phyloP scores from a whole-genome alignment of 2,113 vertebrate species.

The Numida meleagris region DNA sequence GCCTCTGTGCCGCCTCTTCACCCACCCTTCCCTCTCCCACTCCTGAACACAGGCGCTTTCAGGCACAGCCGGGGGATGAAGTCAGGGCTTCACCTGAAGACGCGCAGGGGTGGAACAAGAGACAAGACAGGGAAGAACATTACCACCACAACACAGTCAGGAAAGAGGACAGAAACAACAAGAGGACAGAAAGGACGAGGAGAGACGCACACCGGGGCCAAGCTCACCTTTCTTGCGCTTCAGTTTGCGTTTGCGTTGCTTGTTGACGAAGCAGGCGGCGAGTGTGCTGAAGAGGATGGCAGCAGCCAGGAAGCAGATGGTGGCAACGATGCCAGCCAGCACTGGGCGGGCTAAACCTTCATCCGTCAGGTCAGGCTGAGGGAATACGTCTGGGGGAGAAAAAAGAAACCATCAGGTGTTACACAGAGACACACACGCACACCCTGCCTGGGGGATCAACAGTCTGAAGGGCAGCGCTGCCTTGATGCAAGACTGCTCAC shows the following conservation, averaged over 20 bases:
- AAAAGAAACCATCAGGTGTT: neutral
- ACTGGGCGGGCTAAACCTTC: constrained; percentile 95
- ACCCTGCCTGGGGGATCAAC: neutral
- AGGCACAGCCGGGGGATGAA: constrained; percentile 52
- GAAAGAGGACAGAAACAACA: neutral
- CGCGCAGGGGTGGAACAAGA: constrained; percentile 51
- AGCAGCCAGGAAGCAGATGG: constrained; percentile 97
- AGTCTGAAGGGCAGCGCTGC: neutral
- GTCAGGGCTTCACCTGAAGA: constrained; percentile 56
- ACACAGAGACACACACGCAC: accelerated
- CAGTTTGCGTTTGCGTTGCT: constrained; percentile 96
- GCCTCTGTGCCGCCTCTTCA: constrained; percentile 58
- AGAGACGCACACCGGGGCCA: accelerated
- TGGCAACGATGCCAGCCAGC: constrained; percentile 96
- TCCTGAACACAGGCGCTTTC: constrained; percentile 51
- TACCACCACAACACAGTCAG: constrained; percentile 23
- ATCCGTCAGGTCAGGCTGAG: constrained; percentile 90
- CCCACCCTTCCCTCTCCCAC: constrained; percentile 70
- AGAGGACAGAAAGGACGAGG: neutral
- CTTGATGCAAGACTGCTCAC: neutral
- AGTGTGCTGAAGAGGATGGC: constrained; percentile 98
- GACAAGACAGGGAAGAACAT: constrained; percentile 65
- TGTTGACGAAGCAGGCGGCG: constrained; percentile 98
- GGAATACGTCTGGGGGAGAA: constrained; percentile 88
- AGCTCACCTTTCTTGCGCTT: constrained; percentile 95